Conservation (phyloP, 2,888 invertebrate genomes). For the Phyllotreta cruciferae region DNA sequence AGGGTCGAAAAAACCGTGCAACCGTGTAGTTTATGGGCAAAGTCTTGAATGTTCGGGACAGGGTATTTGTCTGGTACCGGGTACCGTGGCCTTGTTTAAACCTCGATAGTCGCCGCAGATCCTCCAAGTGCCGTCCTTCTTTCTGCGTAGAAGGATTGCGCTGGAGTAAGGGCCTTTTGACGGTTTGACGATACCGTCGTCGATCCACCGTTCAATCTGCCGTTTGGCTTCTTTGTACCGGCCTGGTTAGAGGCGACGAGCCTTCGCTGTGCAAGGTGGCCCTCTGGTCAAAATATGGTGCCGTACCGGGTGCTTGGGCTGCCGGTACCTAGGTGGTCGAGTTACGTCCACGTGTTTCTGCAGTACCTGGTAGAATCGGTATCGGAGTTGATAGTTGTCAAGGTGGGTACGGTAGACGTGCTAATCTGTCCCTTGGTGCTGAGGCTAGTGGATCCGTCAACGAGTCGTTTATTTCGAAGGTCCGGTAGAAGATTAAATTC, state of each 20-base stretch:
- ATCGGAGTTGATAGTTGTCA: too few species aligned
- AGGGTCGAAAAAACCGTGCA: slow-evolving; percentile 45
- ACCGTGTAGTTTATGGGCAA: slow-evolving; percentile 40
- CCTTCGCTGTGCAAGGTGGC: too few species aligned
- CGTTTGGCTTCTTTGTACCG: slow-evolving; percentile 34
- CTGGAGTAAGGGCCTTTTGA: slow-evolving; percentile 49
- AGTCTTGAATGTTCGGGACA: slow-evolving; percentile 51
- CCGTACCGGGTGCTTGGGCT: too few species aligned
- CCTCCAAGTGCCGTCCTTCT: slow-evolving; percentile 45
- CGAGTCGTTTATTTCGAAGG: too few species aligned
- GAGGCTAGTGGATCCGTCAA: too few species aligned
- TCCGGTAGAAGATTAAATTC: too few species aligned
- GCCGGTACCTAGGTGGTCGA: too few species aligned
- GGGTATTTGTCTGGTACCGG: slow-evolving; percentile 49
- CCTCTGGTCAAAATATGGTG: too few species aligned
- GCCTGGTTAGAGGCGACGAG: slow-evolving; percentile 18
- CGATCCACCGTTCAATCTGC: slow-evolving; percentile 48
- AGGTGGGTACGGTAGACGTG: too few species aligned
- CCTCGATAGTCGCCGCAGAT: slow-evolving; percentile 52
- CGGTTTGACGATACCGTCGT: slow-evolving; percentile 40
- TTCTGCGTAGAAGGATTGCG: slow-evolving; percentile 50
- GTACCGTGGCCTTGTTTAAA: slow-evolving; percentile 47
- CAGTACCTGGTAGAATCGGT: too few species aligned
- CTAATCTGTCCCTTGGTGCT: too few species aligned
- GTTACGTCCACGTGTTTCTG: too few species aligned